These are phyloP conservation scores for Isurus oxyrinchus DNA, from an alignment of 2,113 vertebrate species.

Conservation along the genomic window DNA sequence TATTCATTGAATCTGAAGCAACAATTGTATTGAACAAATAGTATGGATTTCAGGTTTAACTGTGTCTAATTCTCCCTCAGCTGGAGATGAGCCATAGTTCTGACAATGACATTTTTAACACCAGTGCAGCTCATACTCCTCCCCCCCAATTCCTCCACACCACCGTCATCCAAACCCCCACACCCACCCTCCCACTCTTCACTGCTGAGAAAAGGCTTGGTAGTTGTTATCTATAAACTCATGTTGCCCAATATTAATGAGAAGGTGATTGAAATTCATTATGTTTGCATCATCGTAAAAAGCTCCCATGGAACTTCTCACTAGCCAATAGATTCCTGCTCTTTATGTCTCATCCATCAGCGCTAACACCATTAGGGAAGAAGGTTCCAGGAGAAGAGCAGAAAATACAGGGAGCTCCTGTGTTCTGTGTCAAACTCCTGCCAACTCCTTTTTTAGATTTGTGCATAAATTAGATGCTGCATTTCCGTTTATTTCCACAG, in stretches of 20 bases:
- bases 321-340: not conserved
- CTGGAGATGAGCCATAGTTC: not conserved
- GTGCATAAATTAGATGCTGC: not conserved
- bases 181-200: too few relatives aligned
- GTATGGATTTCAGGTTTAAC: not conserved
- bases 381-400: not conserved
- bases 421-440: not conserved
- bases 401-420: not conserved
- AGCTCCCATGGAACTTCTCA: not conserved
- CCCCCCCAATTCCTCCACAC: too few relatives aligned
- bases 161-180: too few relatives aligned
- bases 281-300: not conserved
- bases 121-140: not conserved
- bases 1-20: slow-evolving; percentile 16
- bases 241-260: not conserved
- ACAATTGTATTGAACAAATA: not conserved
- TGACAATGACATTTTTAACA: not conserved
- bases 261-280: not conserved
- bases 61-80: not conserved
- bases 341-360: not conserved
- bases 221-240: not conserved
- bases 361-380: not conserved
- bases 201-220: not conserved
- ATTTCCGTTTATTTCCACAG: not conserved
- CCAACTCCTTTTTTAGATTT: not conserved